Base-by-base conservation (phyloP, 2,797 vertebrate species). In the Pangasius krempfi region DNA sequence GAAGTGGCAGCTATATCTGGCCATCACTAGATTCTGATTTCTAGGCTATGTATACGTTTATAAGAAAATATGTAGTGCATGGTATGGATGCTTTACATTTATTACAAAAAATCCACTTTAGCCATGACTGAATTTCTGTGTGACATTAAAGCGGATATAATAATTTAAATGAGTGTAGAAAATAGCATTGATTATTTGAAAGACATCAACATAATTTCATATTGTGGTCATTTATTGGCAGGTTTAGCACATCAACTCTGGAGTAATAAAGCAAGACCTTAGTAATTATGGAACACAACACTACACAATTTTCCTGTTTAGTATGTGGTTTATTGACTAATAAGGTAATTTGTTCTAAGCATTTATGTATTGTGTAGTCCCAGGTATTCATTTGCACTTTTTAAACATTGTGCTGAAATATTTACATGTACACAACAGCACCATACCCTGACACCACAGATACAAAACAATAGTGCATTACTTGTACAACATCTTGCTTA, bases 1-100 rank as follows among this genome's bases (percentile, higher is more conserved):
- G 85, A 56, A 86, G 54, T 82, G 54, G 37, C 76, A 87, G 87
- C 87, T 79, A 68, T 88, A 88, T 88, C 70, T 88, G 82, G 80
- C 70, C 68, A 84, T 60, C 68, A 84, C 52, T 87, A 85, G 87
- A 84, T 88, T 75, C 37, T 84, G 62, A 85, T 56, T 33, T 66
- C 58, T n/a, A 13, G 72, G 20, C 76, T 89, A 25, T 86, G 25
- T 50, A 78, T 64, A 47, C 62, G 75, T 86, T 79, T 79, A 62
- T 58, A 47, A 62, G 50, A 25, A 62, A 58, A 58, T 50, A 30
- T 70, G 9, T 54, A 64, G 9, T 40, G 47, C 44, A 54, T 80
- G 44, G 1, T 14, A 80, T 47, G 72, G 47, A 58, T 50, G 50
- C 5, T 33, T 54, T 37, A 50, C 76, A 56, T 80, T 37, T 80